Base-by-base conservation (phyloP, 1,140 invertebrate genomes). In the Phocides pigmalion region DNA sequence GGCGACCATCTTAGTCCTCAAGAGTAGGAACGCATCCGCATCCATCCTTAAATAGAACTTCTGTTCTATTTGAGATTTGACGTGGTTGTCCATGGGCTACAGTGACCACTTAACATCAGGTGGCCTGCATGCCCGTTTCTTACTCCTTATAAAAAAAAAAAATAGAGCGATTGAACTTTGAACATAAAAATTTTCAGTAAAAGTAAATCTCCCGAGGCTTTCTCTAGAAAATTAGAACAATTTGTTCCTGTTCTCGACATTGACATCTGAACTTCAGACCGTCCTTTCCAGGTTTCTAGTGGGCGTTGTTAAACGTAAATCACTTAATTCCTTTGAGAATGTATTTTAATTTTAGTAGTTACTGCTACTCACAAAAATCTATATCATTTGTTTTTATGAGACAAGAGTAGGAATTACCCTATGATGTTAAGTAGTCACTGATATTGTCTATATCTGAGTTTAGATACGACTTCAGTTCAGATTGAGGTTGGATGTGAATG, bases 161-260 rank as follows among this genome's bases (percentile, higher is more conserved):
- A 8, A 8, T 2, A 39, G 28, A 11, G 28, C 14, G 14, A 14
- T 14, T 39, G 4, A 39, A 39, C n/a, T 39, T 39, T 14, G 12
- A 39, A 9, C n/a, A 39, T 5, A 39, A 39, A 32, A 32, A 32
- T 32, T 22, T 22, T 11, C 35, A 14, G 35, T 39, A 12, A 14
- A 39, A 32, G 28, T 14, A 39, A 39, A 39, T 39, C 35, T 14
- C 35, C 12, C 3, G 35, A 12, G 44, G 44, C 11, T 22, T 46
- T 11, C 19, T 46, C 2, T 8, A 11, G 28, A 22, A 20, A 46
- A 46, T 46, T 46, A 46, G 22, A 20, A 46, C 44, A 46, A 22
- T 46, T 46, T 19, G 6, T 46, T 22, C 19, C 15, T 20, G 19
- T n/a, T 19, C 44, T 22, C 12, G 16, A 19, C 16, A 20, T 46